Evolutionary conservation across 2,888 invertebrate species (phyloP).

Genomic region (Julus scandinavius): DNA sequence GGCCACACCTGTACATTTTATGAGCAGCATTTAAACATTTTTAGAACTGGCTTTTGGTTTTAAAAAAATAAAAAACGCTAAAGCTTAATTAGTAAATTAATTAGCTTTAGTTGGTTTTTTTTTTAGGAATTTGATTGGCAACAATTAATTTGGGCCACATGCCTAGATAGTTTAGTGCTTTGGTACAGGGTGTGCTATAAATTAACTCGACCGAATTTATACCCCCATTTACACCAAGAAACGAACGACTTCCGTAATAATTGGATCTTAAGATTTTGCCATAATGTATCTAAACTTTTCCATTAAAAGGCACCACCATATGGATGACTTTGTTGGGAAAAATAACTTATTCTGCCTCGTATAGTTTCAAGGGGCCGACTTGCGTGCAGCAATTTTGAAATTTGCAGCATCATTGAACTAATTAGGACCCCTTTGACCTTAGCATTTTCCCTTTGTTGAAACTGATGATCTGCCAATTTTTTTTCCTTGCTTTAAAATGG

Average conservation of each 20-base stretch:
- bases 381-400: constrained; percentile 35
- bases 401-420: constrained; percentile 19
- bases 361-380: neutral
- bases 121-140: constrained; percentile 13
- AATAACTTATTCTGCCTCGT: neutral
- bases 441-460: neutral
- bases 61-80: neutral
- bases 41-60: constrained; percentile 12
- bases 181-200: neutral
- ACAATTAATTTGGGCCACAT: constrained; percentile 46
- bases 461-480: constrained; percentile 33
- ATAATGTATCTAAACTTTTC: neutral
- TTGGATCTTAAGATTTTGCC: neutral
- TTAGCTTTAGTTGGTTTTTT: constrained; percentile 30
- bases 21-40: constrained; percentile 33
- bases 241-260: neutral
- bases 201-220: neutral
- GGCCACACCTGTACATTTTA: constrained; percentile 37
- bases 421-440: constrained; percentile 17
- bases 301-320: neutral
- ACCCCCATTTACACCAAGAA: neutral
- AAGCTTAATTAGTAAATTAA: constrained; percentile 46
- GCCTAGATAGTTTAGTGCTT: neutral
- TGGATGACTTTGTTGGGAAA: neutral
- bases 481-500: neutral